Percentiles rank a stretch among this genome's conserved stretches.
Evolutionary conservation across 2,888 invertebrate species (phyloP).

Genomic region (Tenodera sinensis): DNA sequence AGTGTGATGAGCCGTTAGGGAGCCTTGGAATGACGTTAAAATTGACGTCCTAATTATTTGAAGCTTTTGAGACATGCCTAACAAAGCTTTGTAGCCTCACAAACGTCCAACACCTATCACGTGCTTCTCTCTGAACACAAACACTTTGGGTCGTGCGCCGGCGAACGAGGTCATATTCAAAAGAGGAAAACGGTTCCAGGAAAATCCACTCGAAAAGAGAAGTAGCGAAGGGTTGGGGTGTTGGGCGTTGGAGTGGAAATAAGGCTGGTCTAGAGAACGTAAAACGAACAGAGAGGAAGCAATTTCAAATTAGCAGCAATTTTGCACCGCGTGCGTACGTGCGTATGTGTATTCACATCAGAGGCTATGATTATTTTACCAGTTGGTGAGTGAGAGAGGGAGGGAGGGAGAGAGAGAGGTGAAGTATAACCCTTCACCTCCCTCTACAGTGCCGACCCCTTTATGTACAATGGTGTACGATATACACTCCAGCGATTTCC

Average conservation of each 20-base stretch:
- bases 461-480: not conserved
- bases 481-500: not conserved
- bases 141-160: not conserved
- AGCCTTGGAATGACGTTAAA: not conserved
- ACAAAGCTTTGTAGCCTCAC: not conserved
- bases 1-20: not conserved
- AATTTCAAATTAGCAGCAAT: not conserved
- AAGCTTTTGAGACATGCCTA: not conserved
- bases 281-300: not conserved
- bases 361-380: not conserved
- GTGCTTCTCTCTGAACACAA: not conserved
- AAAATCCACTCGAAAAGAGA: not conserved
- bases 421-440: not conserved
- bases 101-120: not conserved
- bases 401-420: not conserved
- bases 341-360: not conserved
- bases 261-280: not conserved
- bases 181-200: not conserved
- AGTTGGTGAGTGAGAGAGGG: not conserved
- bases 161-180: not conserved
- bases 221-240: not conserved
- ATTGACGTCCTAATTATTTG: not conserved
- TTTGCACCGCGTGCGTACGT: not conserved
- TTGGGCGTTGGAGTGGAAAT: too few relatives aligned
- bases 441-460: not conserved